A percentile compares a stretch with the other conserved stretches of the same genome.
Conservation (phyloP, 2,797 vertebrate species). For the Aulostomus chinensis region DNA sequence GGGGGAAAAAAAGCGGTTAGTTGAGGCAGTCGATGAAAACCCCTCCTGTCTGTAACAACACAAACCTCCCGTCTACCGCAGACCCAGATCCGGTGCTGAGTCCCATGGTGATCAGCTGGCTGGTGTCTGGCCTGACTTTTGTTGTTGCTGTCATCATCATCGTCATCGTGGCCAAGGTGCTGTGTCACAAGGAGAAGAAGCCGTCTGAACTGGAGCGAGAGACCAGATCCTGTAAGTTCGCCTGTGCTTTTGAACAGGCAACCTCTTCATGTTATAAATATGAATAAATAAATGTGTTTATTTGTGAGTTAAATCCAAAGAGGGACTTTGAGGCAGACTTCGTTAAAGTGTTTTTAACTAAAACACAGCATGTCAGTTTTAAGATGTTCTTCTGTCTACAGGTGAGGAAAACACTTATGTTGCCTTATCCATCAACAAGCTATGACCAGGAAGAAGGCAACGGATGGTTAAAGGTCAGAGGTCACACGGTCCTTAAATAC, state of each 20-base stretch:
- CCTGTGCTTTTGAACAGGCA: neutral
- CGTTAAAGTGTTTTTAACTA: neutral
- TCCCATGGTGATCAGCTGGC: constrained; percentile 81
- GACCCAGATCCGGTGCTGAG: constrained; percentile 78
- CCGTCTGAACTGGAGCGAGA: constrained; percentile 79
- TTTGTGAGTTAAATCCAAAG: too few relatives aligned
- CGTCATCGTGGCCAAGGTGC: constrained; percentile 73
- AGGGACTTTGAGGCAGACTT: too few relatives aligned
- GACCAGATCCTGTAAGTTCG: constrained; percentile 79
- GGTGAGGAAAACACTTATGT: constrained; percentile 85
- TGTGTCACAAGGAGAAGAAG: constrained; percentile 76
- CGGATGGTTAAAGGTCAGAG: constrained; percentile 43
- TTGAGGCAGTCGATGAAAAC: neutral
- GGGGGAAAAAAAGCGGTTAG: too few relatives aligned
- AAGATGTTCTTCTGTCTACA: constrained; percentile 41
- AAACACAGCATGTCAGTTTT: neutral
- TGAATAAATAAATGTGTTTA: too few relatives aligned
- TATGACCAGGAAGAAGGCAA: constrained; percentile 49
- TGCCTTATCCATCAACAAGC: constrained; percentile 78
- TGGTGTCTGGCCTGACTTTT: constrained; percentile 78
- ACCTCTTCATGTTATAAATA: too few relatives aligned
- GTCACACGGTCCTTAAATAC: neutral
- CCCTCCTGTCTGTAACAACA: neutral
- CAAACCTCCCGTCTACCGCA: constrained; percentile 26
- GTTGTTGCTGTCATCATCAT: constrained; percentile 73